Evolutionary conservation across 1,140 invertebrate species (phyloP).

Genomic region (Anastatus disparis): DNA sequence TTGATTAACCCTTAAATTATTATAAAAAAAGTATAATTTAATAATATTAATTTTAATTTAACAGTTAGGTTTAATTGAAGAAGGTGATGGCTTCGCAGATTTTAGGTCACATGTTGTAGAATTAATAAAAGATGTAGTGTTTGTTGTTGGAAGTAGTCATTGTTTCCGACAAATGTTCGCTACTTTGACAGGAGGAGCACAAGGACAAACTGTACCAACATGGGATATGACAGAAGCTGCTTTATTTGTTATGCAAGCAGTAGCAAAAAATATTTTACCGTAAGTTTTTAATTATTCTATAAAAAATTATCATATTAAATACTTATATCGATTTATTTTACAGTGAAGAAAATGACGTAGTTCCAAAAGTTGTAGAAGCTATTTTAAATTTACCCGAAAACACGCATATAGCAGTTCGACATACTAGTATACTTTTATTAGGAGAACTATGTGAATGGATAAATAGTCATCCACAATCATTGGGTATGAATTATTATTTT

Average conservation of each 20-base stretch:
- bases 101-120: constrained; percentile 92
- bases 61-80: constrained; percentile 87
- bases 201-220: constrained; percentile 66
- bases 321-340: constrained; percentile 47
- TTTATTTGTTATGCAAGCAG: constrained; percentile 94
- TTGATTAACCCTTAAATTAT: not conserved
- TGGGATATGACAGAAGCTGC: constrained; percentile 97
- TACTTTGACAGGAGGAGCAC: constrained; percentile 65
- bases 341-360: constrained; percentile 91
- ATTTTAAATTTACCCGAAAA: constrained; percentile 86
- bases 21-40: not conserved
- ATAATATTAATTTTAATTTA: constrained; percentile 14
- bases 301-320: constrained; percentile 25
- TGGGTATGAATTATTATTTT: constrained; percentile 66
- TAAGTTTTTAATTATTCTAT: constrained; percentile 70
- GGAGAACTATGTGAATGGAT: constrained; percentile 97
- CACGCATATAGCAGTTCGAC: constrained; percentile 87
- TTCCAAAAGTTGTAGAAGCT: constrained; percentile 92
- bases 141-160: constrained; percentile 91
- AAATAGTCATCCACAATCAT: constrained; percentile 82
- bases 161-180: constrained; percentile 93
- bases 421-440: constrained; percentile 89
- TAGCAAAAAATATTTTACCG: constrained; percentile 96
- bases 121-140: constrained; percentile 96
- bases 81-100: constrained; percentile 77